Base-by-base conservation (phyloP, 2,888 invertebrate genomes). In the Ormia ochracea region DNA sequence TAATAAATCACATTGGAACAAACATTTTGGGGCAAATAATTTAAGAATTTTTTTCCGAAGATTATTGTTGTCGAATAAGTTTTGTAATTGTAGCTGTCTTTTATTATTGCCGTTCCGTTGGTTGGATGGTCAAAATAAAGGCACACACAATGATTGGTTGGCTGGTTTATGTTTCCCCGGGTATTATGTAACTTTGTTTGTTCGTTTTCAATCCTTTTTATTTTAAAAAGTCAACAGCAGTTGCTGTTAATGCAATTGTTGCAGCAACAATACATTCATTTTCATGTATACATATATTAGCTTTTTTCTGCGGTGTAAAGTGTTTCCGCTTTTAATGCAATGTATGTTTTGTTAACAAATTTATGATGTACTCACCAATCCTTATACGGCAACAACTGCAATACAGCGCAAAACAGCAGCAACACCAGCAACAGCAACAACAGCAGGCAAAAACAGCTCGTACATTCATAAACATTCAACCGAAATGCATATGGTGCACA, bases 211-310 rank as follows among this genome's bases (percentile, higher is more conserved):
- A n/a, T 19, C 14, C 1, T 9, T 6, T 9, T 12, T 21, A 43
- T 19, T 48, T 48, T 31, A 41, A 50, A 74, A 36, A 43, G 28
- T 52, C 63, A 79, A 59, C 59, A 75, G 59, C 79, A 70, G 75
- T 80, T 80, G 75, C 41, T 72, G 75, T 33, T 72, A 80, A 80
- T 80, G 80, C 72, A 80, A 80, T 76, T 76, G 80, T 68, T 80
- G 75, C 54, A 72, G 56, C 66, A 76, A 43, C 66, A 61, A 72
- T 43, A 61, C 56, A 48, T 36, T 58, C 45, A 63, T 75, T 43
- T 38, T 48, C 23, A 38, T 56, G 48, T 61, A 61, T 28, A 52
- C 69, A 69, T 65, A 69, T 52, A 75, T 65, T 76, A 43, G 59
- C 66, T 80, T 69, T 70, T 75, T 75, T 52, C 54, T 75, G 75